These are phyloP conservation scores for Pocillopora verrucosa DNA, from an alignment of 64 coral and sea anemone species.

Conservation along the genomic window DNA sequence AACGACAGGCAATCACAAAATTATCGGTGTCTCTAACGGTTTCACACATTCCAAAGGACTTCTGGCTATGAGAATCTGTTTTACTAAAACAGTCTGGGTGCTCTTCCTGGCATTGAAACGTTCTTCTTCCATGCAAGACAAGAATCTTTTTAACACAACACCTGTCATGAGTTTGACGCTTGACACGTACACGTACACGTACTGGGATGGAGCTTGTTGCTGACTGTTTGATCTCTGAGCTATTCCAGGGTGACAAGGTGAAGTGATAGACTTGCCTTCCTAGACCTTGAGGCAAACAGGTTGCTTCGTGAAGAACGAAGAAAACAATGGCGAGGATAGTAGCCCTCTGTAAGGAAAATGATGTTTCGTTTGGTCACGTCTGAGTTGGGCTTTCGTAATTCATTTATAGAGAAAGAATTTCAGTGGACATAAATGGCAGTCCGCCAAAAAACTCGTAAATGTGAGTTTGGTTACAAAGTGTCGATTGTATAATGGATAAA, in stretches of 20 bases:
- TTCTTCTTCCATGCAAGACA: neutral
- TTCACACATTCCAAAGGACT: neutral
- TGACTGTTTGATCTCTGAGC: neutral
- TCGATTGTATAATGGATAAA: no score
- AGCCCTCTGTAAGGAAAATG: neutral
- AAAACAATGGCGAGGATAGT: neutral
- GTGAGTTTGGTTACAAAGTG: no score
- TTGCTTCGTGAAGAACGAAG: neutral
- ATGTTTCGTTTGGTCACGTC: neutral
- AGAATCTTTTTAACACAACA: neutral
- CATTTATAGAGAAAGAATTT: no score
- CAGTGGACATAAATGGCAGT: no score
- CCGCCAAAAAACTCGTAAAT: no score
- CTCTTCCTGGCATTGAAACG: neutral
- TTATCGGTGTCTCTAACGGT: neutral
- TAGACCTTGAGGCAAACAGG: neutral
- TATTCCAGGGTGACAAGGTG: no score
- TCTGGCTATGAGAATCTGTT: neutral
- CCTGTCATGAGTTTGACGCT: neutral
- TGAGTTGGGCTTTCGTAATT: no score
- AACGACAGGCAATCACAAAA: neutral
- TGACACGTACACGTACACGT: neutral
- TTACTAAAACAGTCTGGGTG: neutral
- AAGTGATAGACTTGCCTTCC: neutral
- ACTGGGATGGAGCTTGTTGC: no score